A percentile compares a stretch with the other conserved stretches of the same genome.
Conservation (phyloP, 2,888 invertebrate species). For the Ommatoiulus sabulosus region DNA sequence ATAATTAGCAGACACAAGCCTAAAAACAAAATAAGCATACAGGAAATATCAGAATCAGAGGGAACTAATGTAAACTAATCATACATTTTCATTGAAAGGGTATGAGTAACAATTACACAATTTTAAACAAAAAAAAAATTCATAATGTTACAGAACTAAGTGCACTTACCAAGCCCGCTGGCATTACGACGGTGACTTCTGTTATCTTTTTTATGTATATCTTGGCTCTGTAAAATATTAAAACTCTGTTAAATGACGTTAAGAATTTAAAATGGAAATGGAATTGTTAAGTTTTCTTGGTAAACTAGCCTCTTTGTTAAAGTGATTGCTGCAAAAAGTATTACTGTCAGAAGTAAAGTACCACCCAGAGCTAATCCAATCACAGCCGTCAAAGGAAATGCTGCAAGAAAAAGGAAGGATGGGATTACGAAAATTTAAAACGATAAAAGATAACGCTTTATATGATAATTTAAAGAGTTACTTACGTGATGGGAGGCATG, state of each 20-base stretch:
- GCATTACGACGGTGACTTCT: slow-evolving; percentile 77
- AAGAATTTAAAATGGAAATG: neutral
- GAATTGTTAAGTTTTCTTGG: neutral
- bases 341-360: neutral
- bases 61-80: too few species aligned
- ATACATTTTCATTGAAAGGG: neutral
- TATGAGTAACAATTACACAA: neutral
- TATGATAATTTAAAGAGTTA: neutral
- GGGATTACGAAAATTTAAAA: neutral
- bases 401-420: neutral
- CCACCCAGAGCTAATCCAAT: neutral
- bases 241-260: neutral
- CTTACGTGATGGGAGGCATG: neutral
- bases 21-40: neutral
- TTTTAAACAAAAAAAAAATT: neutral
- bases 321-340: slow-evolving; percentile 20
- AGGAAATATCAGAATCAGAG: neutral
- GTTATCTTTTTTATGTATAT: slow-evolving; percentile 75
- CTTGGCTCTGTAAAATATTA: slow-evolving; percentile 71
- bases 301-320: slow-evolving; percentile 29
- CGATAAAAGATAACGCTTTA: neutral
- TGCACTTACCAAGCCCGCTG: slow-evolving; percentile 72
- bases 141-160: neutral
- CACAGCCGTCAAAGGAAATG: neutral
- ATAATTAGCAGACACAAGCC: neutral